These are phyloP conservation scores for Calypte anna DNA, from an alignment of 2,113 vertebrate genomes.

Conservation along the genomic window DNA sequence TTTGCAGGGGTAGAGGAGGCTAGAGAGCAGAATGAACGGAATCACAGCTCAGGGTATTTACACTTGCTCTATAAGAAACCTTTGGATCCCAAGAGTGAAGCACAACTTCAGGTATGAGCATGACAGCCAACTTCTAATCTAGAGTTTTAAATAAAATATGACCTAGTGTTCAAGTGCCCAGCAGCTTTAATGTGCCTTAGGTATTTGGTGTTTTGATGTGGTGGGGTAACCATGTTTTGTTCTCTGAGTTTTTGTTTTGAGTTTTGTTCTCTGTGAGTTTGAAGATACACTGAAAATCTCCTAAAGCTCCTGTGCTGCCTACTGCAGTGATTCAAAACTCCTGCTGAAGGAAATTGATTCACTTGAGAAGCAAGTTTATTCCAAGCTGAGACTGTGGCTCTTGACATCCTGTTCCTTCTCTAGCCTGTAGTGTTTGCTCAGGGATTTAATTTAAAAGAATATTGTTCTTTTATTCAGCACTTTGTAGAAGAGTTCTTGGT, in stretches of 20 bases:
- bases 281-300: not conserved
- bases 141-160: not conserved
- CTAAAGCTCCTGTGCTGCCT: not conserved
- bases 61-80: conserved; percentile 93
- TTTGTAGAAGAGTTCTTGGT: not conserved
- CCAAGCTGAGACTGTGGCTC: not conserved
- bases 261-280: not conserved
- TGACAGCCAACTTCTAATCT: not conserved
- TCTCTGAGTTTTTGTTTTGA: not conserved
- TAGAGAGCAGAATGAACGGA: conserved; percentile 84
- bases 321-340: not conserved
- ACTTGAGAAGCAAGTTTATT: conserved; percentile 8
- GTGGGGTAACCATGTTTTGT: not conserved
- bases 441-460: conserved; percentile 2
- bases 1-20: conserved; percentile 93
- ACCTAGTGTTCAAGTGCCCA: not conserved
- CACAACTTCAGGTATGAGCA: conserved; percentile 89
- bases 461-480: not conserved
- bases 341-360: not conserved
- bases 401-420: conserved; percentile 34
- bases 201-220: not conserved
- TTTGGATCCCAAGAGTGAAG: conserved; percentile 92
- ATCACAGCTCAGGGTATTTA: conserved; percentile 83
- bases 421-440: conserved; percentile 12
- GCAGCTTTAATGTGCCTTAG: not conserved